Evolutionary conservation across 2,113 vertebrate species (phyloP), one percentile per base, ranked within the genome.

Genomic region (Dromiciops gliroides): DNA sequence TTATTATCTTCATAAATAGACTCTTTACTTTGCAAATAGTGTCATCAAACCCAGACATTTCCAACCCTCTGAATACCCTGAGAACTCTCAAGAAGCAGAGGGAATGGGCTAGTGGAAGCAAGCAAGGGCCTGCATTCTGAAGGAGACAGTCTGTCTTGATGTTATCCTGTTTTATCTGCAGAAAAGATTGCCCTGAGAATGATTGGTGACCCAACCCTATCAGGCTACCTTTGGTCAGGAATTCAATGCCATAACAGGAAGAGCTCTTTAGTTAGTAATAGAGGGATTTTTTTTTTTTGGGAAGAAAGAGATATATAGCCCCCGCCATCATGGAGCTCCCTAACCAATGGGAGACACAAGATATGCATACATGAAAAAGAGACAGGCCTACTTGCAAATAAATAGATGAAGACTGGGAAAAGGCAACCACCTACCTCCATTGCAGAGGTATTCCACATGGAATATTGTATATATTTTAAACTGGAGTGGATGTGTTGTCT

Each of bases 1-100:
- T 95, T 95, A 96, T 97, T 95, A 95, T 97, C 96, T 98, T 98
- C 96, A 93, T 93, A 97, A 98, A 98, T 92, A 95, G 97, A 97
- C 94, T 95, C 97, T 98, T 96, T 96, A 94, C 97, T 98, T 97
- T 95, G 96, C 94, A 97, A 96, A 97, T 7, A 93, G 88, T 95
- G 94, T 89, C 93, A 95, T 96, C 96, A 83, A n/a, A 89, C 89
- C 51, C 91, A 95, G 93, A 93, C 96, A 90, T 95, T 93, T 95
- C 95, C 10, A 31, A 94, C 95, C 96, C 1, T 96, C 95, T 95
- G 94, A 93, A 48, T 23, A 93, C 93, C 96, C 89, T 44, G 51
- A 0, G 88, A 96, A 90, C 93, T 96, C 94, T 95, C 92, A 89
- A 96, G 94, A 26, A 90, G 94, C 0, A 12, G 53, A 94, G 96